Conservation (phyloP, 2,797 vertebrate species). For the Nyctibius grandis region DNA sequence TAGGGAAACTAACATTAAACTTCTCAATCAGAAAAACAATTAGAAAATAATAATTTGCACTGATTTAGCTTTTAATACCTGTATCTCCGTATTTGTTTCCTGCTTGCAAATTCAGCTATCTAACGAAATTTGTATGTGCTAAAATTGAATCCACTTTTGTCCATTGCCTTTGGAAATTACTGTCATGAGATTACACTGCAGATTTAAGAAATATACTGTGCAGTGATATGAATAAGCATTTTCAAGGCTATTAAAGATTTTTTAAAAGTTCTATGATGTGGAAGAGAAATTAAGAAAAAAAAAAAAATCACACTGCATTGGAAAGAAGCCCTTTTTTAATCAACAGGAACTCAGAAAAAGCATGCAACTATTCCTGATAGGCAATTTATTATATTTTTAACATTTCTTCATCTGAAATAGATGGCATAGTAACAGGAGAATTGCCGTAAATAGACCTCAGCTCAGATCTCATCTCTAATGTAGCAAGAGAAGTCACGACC, state of each 20-base stretch:
- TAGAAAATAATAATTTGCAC: background rate
- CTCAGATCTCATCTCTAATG: background rate
- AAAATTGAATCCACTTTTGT: background rate
- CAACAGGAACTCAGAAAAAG: background rate
- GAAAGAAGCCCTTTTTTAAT: background rate
- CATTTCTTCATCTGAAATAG: background rate
- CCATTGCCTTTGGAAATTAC: background rate
- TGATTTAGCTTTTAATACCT: background rate
- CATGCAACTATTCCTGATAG: background rate
- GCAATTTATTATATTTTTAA: background rate
- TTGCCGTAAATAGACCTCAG: background rate
- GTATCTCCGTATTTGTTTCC: background rate
- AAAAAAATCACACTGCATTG: background rate
- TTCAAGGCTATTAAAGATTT: background rate
- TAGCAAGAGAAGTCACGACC: background rate
- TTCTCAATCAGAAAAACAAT: background rate
- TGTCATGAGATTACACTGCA: background rate
- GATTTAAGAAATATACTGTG: background rate
- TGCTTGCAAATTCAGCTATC: background rate
- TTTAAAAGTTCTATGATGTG: background rate
- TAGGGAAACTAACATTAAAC: background rate
- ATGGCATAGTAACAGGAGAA: background rate
- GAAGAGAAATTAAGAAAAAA: background rate
- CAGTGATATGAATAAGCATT: background rate
- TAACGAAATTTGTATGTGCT: background rate